A percentile compares a stretch with the other conserved stretches of the same genome.
Conservation (phyloP, 2,888 invertebrate species). For the Phaedon cochleariae region DNA sequence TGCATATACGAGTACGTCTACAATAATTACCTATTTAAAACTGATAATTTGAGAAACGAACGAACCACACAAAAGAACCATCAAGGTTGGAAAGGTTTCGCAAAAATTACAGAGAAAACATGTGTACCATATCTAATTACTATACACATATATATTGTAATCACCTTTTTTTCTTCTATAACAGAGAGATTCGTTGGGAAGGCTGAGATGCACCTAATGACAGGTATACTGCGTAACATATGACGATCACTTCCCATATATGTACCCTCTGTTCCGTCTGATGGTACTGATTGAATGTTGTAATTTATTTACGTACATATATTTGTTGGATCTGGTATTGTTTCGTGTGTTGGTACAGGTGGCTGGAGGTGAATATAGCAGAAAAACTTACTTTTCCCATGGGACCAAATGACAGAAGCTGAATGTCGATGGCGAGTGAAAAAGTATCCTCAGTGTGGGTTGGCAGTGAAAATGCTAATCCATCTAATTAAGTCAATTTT, state of each 20-base stretch:
- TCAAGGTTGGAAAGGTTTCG: constrained; percentile 34
- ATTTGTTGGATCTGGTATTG: constrained; percentile 9
- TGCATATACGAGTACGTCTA: background rate
- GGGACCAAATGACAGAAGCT: background rate
- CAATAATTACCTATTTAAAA: constrained; percentile 25
- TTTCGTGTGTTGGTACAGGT: background rate
- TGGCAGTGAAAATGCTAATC: constrained; percentile 30
- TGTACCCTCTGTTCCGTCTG: constrained; percentile 29
- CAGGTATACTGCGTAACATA: constrained; percentile 25
- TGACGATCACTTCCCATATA: constrained; percentile 35
- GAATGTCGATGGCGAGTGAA: background rate
- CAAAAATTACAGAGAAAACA: constrained; percentile 22
- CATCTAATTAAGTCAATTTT: constrained; percentile 22
- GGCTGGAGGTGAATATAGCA: background rate
- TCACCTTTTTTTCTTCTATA: background rate
- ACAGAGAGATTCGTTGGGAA: background rate
- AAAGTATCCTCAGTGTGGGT: constrained; percentile 12
- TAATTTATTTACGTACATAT: constrained; percentile 15
- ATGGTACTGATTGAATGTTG: constrained; percentile 5
- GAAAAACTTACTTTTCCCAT: background rate
- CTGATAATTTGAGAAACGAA: constrained; percentile 26
- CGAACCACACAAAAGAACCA: constrained; percentile 29
- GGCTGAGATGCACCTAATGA: constrained; percentile 20
- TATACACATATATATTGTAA: background rate
- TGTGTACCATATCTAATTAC: constrained; percentile 27